These are phyloP conservation scores for Neoaliturus tenellus DNA, from an alignment of 2,888 invertebrate genomes.

Conservation along the genomic window DNA sequence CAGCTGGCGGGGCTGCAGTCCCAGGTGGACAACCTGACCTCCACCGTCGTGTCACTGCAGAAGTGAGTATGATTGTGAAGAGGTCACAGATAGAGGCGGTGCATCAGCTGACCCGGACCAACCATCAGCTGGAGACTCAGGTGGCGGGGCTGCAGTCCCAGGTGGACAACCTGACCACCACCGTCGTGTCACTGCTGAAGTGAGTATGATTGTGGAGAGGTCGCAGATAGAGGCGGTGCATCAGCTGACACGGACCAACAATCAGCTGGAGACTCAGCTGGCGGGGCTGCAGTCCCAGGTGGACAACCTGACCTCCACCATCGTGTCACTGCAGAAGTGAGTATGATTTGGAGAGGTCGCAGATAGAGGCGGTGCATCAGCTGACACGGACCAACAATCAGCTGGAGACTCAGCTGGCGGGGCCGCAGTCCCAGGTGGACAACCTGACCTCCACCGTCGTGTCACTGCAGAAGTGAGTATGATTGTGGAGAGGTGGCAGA, in stretches of 20 bases:
- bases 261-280: conserved; percentile 87
- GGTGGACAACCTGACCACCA: conserved; percentile 82
- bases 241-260: conserved; percentile 88
- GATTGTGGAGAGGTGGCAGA: conserved; percentile 93
- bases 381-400: conserved; percentile 89
- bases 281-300: conserved; percentile 78
- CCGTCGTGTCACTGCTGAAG: conserved; percentile 83
- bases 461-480: conserved; percentile 78
- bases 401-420: conserved; percentile 83
- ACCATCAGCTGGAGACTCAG: conserved; percentile 88
- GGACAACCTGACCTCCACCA: conserved; percentile 83
- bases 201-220: conserved; percentile 84
- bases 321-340: conserved; percentile 84
- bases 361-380: conserved; percentile 93
- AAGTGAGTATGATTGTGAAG: conserved; percentile 81
- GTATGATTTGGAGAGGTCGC: conserved; percentile 93
- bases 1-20: conserved; percentile 81
- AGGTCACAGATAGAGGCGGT: conserved; percentile 94
- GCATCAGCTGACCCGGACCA: conserved; percentile 88
- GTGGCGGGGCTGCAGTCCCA: conserved; percentile 79
- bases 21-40: conserved; percentile 82
- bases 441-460: conserved; percentile 84
- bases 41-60: conserved; percentile 84
- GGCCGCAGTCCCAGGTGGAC: conserved; percentile 81
- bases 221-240: conserved; percentile 94